Evolutionary conservation across 2,113 vertebrate genomes (phyloP), one percentile per base, ranked within the genome.

Genomic region (Lagopus muta): DNA sequence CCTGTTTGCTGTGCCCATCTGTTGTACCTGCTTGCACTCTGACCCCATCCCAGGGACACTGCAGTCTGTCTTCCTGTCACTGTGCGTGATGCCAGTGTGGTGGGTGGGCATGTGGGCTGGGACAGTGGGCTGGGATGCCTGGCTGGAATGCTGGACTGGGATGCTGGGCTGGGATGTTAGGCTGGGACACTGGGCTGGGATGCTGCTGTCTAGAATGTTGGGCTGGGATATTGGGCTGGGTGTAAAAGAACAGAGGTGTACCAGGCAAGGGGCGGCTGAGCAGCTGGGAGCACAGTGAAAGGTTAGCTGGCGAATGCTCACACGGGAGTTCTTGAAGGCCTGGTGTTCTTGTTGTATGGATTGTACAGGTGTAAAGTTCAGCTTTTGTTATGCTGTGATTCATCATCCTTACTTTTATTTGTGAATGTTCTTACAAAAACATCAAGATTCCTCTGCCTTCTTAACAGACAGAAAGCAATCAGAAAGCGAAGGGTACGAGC

Each of bases 1-100:
- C 36, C 28, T 36, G 58, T 7, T 1, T 19, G 24, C 6, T 2
- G 3, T 34, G 16, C 16, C 28, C 14, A 2, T 5, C 43, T 40
- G 36, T 30, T 8, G 13, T 8, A 1, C 4, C 34, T 9, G 0
- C 7, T 0, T 13, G 10, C 12, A 50, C 76, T 58, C 55, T 6
- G 36, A 14, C 36, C 42, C 10, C 4, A 1, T 12, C 25, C 36
- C 22, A 19, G 15, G 8, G 16, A 34, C 2, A 10, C 45, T 4
- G 5, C 8, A 24, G 22, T 27, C 45, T 21, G 2, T n/a, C 60
- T 27, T 32, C 27, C 17, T 4, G 2, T 25, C n/a, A 0, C 10
- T 4, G 22, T 0, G 1, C 0, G 3, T 10, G 14, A 8, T 3
- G 3, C 0, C 0, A 10, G 5, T 3, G 1, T 11, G 3, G 14